These are phyloP conservation scores for Apostichopus parvimensis DNA, from an alignment of 35 echinoderm and acorn worm species.

Conservation along the genomic window DNA sequence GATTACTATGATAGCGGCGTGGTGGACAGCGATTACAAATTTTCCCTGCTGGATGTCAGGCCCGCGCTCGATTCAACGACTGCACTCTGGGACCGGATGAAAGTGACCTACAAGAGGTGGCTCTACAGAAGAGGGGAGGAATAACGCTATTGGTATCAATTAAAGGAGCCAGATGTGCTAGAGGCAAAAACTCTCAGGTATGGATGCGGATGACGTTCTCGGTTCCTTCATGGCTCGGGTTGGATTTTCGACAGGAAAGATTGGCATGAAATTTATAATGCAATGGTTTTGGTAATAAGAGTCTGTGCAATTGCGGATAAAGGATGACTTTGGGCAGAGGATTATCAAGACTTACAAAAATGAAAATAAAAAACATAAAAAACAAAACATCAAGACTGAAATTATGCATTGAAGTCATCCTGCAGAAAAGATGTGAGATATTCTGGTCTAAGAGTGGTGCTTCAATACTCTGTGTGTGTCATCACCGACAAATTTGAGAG, in stretches of 20 bases:
- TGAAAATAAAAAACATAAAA: too few relatives aligned
- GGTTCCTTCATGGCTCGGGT: too few relatives aligned
- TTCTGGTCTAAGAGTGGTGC: background rate
- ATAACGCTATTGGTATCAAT: background rate
- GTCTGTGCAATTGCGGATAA: too few relatives aligned
- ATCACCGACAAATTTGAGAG: background rate
- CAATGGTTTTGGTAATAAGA: too few relatives aligned
- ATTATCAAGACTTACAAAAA: too few relatives aligned
- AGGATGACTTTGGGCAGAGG: too few relatives aligned
- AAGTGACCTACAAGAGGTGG: constrained; percentile 88
- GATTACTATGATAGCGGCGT: constrained; percentile 95
- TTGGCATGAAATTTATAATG: too few relatives aligned
- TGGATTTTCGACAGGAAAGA: too few relatives aligned
- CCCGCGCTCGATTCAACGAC: constrained; percentile 88
- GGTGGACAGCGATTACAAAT: constrained; percentile 79
- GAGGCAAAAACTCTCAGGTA: background rate
- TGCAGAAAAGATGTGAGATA: background rate
- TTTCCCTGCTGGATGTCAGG: constrained; percentile 90
- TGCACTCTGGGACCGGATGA: constrained; percentile 97
- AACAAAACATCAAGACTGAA: too few relatives aligned
- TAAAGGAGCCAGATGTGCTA: background rate
- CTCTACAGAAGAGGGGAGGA: constrained; percentile 62
- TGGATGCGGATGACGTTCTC: background rate
- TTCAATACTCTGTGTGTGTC: background rate
- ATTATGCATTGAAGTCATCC: too few relatives aligned